Evolutionary conservation across 2,888 invertebrate genomes (phyloP).

Genomic region (Xiphydria camelus): DNA sequence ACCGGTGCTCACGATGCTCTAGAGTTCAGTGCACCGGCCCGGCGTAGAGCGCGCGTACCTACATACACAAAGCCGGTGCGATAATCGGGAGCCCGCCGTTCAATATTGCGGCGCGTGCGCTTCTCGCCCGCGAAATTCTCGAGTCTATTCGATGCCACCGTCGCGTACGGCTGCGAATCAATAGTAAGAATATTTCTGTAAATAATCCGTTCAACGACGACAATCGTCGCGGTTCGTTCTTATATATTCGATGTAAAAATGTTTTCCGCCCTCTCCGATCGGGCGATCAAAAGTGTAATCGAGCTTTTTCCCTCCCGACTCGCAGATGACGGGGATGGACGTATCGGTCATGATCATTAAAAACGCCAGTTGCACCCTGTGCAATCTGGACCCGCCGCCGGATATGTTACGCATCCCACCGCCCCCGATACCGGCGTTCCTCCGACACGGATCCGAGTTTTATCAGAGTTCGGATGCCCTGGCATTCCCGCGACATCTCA

Average conservation of each 20-base stretch:
- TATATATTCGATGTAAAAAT: neutral
- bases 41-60: no score
- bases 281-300: no score
- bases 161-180: conserved; percentile 17
- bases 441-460: conserved; percentile 60
- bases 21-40: no score
- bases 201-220: no score
- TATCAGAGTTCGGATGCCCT: conserved; percentile 41
- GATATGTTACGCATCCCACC: conserved; percentile 82
- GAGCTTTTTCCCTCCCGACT: neutral
- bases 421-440: conserved; percentile 79
- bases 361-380: conserved; percentile 53
- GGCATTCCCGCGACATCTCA: conserved; percentile 42
- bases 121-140: conserved; percentile 14
- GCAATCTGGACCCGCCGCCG: conserved; percentile 75
- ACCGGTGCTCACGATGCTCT: no score
- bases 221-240: neutral
- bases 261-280: neutral
- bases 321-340: conserved; percentile 35
- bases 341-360: conserved; percentile 35
- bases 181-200: conserved; percentile 18
- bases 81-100: no score
- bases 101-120: conserved; percentile 39
- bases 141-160: conserved; percentile 19
- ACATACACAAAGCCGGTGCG: no score